Conservation (phyloP, 2,113 vertebrate genomes). For the Gymnogyps californianus region DNA sequence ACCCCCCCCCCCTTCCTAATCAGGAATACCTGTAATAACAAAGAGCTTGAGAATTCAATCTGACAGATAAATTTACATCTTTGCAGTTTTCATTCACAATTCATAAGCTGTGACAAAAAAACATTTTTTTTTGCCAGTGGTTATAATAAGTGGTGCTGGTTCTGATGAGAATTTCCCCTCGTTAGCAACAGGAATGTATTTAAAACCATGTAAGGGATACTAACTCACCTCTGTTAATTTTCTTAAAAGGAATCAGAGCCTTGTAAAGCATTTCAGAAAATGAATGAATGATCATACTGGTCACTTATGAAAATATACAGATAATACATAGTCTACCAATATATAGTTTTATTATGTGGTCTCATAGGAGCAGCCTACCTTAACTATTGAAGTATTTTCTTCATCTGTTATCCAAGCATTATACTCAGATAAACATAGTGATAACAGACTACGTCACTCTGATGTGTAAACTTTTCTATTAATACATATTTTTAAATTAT, state of each 20-base stretch:
- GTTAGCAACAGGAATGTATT: background rate
- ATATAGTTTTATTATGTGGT: background rate
- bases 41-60: background rate
- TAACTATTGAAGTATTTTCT: background rate
- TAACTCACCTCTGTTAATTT: background rate
- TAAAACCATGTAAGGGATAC: background rate
- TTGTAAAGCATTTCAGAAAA: background rate
- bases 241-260: background rate
- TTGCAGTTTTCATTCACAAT: background rate
- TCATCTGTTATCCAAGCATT: background rate
- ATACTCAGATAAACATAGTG: background rate
- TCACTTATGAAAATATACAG: background rate
- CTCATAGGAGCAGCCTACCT: background rate
- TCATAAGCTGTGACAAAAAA: background rate
- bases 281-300: background rate
- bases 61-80: background rate
- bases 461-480: fast-evolving
- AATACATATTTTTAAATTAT: background rate
- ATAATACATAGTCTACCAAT: background rate
- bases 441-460: background rate
- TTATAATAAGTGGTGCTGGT: background rate
- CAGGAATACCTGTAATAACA: background rate
- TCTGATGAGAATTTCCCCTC: background rate
- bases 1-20: background rate
- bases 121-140: background rate